A percentile compares a stretch with the other conserved stretches of the same genome.
Conservation (phyloP, 2,888 invertebrate genomes). For the Scotopteryx bipunctaria region DNA sequence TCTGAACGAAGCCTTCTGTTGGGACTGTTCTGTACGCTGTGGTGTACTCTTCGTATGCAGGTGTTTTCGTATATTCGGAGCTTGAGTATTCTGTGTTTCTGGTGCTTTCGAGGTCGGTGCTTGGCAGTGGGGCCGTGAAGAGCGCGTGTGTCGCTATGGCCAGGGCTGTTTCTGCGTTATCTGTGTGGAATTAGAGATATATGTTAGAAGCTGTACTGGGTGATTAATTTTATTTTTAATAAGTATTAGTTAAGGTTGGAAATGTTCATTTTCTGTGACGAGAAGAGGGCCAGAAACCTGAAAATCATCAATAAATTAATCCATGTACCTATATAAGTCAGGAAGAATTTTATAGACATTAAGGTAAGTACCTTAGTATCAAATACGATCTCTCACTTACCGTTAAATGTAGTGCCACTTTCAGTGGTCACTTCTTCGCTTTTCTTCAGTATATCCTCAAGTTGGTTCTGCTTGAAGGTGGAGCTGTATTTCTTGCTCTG, state of each 20-base stretch:
- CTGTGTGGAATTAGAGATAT: constrained; percentile 50
- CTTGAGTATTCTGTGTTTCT: constrained; percentile 64
- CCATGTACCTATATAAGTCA: too few species aligned
- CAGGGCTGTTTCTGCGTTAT: constrained; percentile 71
- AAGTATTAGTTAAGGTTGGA: constrained; percentile 2
- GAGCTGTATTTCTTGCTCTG: constrained; percentile 78
- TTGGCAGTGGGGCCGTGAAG: constrained; percentile 71
- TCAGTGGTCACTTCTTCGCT: constrained; percentile 59
- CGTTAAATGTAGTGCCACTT: constrained; percentile 53
- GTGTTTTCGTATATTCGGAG: constrained; percentile 58
- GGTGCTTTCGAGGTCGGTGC: constrained; percentile 59
- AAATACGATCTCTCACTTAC: constrained; percentile 47
- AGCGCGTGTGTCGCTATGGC: constrained; percentile 78
- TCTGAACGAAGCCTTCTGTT: constrained; percentile 47
- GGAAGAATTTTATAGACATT: too few species aligned
- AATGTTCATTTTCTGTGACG: constrained; percentile 18
- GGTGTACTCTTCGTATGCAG: constrained; percentile 54
- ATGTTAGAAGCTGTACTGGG: constrained; percentile 6
- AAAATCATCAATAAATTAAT: constrained; percentile 2
- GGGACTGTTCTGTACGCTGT: constrained; percentile 56
- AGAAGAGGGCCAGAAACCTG: constrained; percentile 18
- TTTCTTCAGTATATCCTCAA: constrained; percentile 63
- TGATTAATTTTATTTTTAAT: constrained; percentile 2
- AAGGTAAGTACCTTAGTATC: too few species aligned
- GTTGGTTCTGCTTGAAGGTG: constrained; percentile 70